phyloP scores from a whole-genome alignment of 2,888 invertebrate species.

The Platycheirus albimanus region DNA sequence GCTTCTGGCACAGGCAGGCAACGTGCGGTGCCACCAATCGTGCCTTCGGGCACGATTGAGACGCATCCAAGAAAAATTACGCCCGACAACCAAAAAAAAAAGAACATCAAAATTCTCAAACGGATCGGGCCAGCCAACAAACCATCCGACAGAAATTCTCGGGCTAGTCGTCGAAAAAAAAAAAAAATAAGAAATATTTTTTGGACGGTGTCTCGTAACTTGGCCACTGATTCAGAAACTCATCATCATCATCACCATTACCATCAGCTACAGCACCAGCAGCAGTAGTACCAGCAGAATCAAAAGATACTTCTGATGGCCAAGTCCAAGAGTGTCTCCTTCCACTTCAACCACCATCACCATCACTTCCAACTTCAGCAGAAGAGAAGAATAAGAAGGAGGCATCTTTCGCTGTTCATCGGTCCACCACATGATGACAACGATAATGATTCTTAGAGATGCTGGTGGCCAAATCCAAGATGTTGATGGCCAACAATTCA shows the following conservation, averaged over 20 bases:
- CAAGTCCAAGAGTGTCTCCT: conserved; percentile 80
- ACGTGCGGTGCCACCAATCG: conserved; percentile 77
- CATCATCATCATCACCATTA: conserved; percentile 74
- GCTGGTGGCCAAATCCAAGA: conserved; percentile 71
- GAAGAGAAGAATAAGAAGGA: conserved; percentile 32
- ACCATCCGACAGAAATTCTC: conserved; percentile 66
- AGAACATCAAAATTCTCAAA: conserved; percentile 66
- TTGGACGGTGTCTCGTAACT: conserved; percentile 75
- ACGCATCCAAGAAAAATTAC: conserved; percentile 80
- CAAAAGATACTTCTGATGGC: conserved; percentile 75
- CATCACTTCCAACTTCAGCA: conserved; percentile 7
- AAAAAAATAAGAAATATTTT: conserved; percentile 50
- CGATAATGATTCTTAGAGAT: conserved; percentile 70
- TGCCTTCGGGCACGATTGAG: conserved; percentile 79
- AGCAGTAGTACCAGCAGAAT: conserved; percentile 55
- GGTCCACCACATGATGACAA: conserved; percentile 66
- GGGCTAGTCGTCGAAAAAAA: conserved; percentile 51
- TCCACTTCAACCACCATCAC: conserved; percentile 43
- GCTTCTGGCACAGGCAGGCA: conserved; percentile 78
- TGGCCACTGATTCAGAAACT: conserved; percentile 77
- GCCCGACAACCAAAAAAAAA: conserved; percentile 69
- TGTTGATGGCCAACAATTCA: conserved; percentile 62
- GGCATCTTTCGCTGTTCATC: conserved; percentile 43
- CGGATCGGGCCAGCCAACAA: conserved; percentile 71
- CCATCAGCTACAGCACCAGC: too few relatives aligned